Evolutionary conservation across 2,113 vertebrate species (phyloP).

Genomic region (Phyllostomus hastatus): DNA sequence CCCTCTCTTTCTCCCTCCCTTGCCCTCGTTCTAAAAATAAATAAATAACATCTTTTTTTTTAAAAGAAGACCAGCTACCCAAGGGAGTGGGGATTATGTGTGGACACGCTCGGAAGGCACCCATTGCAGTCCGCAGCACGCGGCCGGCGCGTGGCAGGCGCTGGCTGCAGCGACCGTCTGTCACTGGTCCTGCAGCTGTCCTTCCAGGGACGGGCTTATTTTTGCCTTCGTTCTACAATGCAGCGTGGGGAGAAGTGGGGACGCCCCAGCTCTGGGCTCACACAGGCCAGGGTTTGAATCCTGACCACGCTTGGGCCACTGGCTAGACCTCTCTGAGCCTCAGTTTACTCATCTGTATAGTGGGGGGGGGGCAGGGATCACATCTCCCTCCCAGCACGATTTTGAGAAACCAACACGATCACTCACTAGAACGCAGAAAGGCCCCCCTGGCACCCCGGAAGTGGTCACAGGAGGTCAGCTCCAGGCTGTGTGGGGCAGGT

Average conservation of each 20-base stretch:
- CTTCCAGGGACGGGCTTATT: accelerated
- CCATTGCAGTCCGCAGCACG: accelerated
- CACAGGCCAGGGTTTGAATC: background rate
- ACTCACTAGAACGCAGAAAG: background rate
- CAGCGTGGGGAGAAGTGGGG: accelerated
- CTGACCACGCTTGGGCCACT: background rate
- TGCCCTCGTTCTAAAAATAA: no score
- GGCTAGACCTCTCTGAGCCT: background rate
- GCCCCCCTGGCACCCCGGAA: background rate
- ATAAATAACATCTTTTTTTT: no score
- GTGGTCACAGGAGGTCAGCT: background rate
- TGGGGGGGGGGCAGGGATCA: background rate
- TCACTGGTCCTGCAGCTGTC: accelerated
- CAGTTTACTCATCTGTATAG: background rate
- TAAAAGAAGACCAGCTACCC: no score
- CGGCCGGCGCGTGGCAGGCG: background rate
- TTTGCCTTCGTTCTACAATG: background rate
- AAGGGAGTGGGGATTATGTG: accelerated
- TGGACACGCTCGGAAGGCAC: accelerated
- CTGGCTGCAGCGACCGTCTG: accelerated
- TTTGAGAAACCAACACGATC: background rate
- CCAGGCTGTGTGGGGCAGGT: background rate
- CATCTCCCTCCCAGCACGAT: accelerated
- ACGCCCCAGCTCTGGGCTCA: background rate
- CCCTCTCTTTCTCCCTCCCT: no score